These are phyloP conservation scores for Chrysolina americana DNA, from an alignment of 2,888 invertebrate genomes.

Conservation along the genomic window DNA sequence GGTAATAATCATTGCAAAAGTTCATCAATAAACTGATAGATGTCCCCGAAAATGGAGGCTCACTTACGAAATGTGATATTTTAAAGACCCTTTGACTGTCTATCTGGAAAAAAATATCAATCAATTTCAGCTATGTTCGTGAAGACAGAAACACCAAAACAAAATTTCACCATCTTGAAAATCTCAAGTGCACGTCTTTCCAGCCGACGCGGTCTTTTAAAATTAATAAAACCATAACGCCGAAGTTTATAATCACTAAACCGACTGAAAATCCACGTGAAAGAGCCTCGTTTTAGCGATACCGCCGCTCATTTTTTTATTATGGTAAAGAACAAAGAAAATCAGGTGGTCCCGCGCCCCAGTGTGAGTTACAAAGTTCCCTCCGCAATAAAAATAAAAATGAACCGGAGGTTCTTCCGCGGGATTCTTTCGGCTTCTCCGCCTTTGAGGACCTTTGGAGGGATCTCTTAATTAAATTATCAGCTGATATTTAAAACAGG, in stretches of 20 bases:
- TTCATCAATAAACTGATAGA: too few species aligned
- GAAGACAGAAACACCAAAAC: too few species aligned
- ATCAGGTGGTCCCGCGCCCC: constrained; percentile 56
- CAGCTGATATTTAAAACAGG: constrained; percentile 69
- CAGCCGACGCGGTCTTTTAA: constrained; percentile 34
- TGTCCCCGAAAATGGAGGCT: too few species aligned
- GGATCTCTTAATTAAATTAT: constrained; percentile 70
- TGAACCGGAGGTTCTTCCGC: constrained; percentile 55
- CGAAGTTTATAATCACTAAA: constrained; percentile 59
- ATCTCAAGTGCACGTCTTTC: constrained; percentile 25
- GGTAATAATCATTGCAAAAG: too few species aligned
- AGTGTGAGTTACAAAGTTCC: constrained; percentile 58
- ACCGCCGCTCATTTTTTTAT: constrained; percentile 44
- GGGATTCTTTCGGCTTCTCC: constrained; percentile 62
- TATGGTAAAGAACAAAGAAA: constrained; percentile 54
- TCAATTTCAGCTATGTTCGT: too few species aligned
- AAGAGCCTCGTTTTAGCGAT: constrained; percentile 43
- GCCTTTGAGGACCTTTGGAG: constrained; percentile 60
- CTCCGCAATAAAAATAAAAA: constrained; percentile 64
- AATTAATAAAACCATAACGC: constrained; percentile 60
- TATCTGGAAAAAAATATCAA: too few species aligned
- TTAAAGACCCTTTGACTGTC: too few species aligned
- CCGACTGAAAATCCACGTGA: constrained; percentile 58
- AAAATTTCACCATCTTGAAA: constrained; percentile 14
- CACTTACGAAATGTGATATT: too few species aligned